These are phyloP conservation scores for Tenthredo livida DNA, from an alignment of 2,888 invertebrate species.

Conservation along the genomic window DNA sequence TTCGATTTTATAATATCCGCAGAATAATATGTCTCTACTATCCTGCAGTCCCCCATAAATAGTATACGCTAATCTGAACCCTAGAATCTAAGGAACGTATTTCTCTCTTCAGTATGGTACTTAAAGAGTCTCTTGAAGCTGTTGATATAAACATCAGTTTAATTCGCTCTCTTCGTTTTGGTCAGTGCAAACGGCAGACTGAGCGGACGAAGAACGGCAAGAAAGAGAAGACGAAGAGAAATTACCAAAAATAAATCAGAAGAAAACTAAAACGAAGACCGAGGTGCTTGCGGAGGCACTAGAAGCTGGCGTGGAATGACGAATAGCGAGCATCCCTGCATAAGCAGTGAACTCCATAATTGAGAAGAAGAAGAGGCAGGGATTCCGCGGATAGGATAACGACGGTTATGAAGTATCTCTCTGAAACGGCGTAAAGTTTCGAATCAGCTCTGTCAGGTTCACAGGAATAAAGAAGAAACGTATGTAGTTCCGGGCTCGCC, in stretches of 20 bases:
- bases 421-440: not conserved
- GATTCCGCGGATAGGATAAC: not conserved
- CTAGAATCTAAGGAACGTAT: not conserved
- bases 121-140: not conserved
- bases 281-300: not conserved
- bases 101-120: not conserved
- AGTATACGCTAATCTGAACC: not conserved
- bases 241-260: not conserved
- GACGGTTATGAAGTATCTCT: not conserved
- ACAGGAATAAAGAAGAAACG: no score
- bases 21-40: not conserved
- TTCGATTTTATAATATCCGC: not conserved
- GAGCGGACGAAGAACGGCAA: not conserved
- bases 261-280: not conserved
- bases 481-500: no score
- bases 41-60: not conserved
- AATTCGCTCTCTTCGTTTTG: not conserved
- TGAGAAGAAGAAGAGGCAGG: not conserved
- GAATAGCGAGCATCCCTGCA: not conserved
- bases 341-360: not conserved
- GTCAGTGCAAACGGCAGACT: not conserved
- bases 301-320: not conserved
- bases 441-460: not conserved
- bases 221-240: not conserved
- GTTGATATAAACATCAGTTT: conserved; percentile 12